Evolutionary conservation across 1,140 invertebrate genomes (phyloP).

Genomic region (Leucophenga varia): DNA sequence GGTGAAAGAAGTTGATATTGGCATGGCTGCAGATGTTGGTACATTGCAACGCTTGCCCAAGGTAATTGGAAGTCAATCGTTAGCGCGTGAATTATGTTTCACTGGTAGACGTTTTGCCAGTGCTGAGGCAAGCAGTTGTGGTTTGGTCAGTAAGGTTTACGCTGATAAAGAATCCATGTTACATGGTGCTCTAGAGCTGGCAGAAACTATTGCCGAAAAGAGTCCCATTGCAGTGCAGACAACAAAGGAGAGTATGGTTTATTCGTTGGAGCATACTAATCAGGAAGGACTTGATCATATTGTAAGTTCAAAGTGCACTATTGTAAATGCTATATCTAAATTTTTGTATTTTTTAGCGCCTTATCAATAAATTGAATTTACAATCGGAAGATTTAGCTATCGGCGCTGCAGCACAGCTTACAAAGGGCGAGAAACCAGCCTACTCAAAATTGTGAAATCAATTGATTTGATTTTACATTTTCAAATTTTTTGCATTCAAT

Average conservation of each 20-base stretch:
- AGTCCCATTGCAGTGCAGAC: slow-evolving; percentile 93
- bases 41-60: slow-evolving; percentile 92
- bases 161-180: slow-evolving; percentile 60
- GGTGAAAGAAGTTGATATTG: slow-evolving; percentile 84
- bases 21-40: slow-evolving; percentile 94
- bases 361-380: slow-evolving; percentile 79
- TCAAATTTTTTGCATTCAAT: too few relatives aligned
- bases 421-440: slow-evolving; percentile 67
- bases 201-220: slow-evolving; percentile 79
- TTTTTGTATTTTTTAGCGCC: slow-evolving; percentile 63
- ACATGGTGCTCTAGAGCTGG: slow-evolving; percentile 70
- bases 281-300: slow-evolving; percentile 84
- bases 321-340: neutral
- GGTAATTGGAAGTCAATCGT: slow-evolving; percentile 84
- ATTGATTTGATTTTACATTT: too few relatives aligned
- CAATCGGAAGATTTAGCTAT: slow-evolving; percentile 91
- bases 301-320: slow-evolving; percentile 61
- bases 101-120: slow-evolving; percentile 82
- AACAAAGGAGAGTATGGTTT: slow-evolving; percentile 81
- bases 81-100: slow-evolving; percentile 83
- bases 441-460: slow-evolving; percentile 76
- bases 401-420: slow-evolving; percentile 71
- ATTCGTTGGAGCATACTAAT: slow-evolving; percentile 84
- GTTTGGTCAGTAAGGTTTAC: slow-evolving; percentile 70
- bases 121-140: slow-evolving; percentile 74